Evolutionary conservation across 2,113 vertebrate species (phyloP).

Genomic region (Struthio camelus): DNA sequence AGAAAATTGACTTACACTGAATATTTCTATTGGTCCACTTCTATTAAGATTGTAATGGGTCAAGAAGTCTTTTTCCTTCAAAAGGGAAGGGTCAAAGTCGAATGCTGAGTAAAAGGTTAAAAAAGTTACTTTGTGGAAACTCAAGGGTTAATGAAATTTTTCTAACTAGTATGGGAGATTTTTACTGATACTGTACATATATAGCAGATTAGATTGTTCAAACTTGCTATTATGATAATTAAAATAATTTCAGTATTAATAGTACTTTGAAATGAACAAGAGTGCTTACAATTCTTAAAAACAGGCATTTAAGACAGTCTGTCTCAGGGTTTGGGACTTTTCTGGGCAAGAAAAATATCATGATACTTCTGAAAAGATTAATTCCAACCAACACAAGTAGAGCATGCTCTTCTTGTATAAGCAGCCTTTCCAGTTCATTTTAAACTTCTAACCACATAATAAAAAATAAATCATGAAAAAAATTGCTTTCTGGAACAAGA

Average conservation of each 20-base stretch:
- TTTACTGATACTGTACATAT: background rate
- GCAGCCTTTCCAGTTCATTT: background rate
- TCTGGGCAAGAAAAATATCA: background rate
- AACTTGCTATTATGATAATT: background rate
- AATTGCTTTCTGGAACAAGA: background rate
- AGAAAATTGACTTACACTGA: background rate
- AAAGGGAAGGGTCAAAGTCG: background rate
- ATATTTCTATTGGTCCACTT: background rate
- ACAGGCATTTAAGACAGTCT: background rate
- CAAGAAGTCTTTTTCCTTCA: background rate
- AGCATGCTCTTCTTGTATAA: background rate
- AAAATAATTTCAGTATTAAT: background rate
- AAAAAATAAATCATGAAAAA: background rate
- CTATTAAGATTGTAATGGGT: background rate
- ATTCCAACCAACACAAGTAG: background rate
- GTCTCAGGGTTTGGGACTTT: background rate
- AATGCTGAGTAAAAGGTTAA: background rate
- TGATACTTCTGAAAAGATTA: background rate
- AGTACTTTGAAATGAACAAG: background rate
- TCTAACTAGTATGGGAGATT: background rate
- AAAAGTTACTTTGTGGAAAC: background rate
- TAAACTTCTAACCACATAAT: background rate
- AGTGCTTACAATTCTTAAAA: background rate
- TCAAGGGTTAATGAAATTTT: background rate
- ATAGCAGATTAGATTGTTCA: background rate